These are phyloP conservation scores for Hormaphis cornu DNA, from an alignment of 1,140 invertebrate species.

Conservation along the genomic window DNA sequence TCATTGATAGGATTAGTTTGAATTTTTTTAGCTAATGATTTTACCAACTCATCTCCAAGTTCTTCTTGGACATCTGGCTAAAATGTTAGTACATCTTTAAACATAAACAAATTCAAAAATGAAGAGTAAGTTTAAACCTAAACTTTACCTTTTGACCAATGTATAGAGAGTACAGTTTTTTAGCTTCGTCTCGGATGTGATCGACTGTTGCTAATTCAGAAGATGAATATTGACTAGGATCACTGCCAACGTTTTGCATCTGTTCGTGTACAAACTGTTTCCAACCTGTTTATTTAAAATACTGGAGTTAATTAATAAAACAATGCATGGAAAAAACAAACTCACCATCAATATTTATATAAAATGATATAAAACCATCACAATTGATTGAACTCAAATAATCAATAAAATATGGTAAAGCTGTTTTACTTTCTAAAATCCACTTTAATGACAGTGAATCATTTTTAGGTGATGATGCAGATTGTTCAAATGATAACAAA, in stretches of 20 bases:
- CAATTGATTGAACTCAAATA: slow-evolving; percentile 63
- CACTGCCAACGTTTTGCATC: slow-evolving; percentile 6
- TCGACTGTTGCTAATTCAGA: slow-evolving; percentile 20
- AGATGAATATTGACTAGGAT: slow-evolving; percentile 25
- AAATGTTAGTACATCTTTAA: not conserved
- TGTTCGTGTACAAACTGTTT: slow-evolving; percentile 28
- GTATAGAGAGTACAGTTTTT: slow-evolving; percentile 14
- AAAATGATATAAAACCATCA: slow-evolving; percentile 69
- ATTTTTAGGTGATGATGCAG: not conserved
- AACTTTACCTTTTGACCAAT: slow-evolving; percentile 21
- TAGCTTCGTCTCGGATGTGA: slow-evolving; percentile 21
- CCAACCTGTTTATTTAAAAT: slow-evolving; percentile 6
- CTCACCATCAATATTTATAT: slow-evolving; percentile 65
- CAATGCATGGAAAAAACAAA: not conserved
- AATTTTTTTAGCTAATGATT: slow-evolving; percentile 46
- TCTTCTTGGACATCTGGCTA: slow-evolving; percentile 15
- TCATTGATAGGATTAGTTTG: slow-evolving; percentile 55
- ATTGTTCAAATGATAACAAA: slow-evolving; percentile 25
- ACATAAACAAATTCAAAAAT: not conserved
- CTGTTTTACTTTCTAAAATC: slow-evolving; percentile 70
- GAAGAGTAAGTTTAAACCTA: not conserved
- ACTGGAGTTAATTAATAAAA: not conserved
- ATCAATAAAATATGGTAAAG: slow-evolving; percentile 72
- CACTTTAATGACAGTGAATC: slow-evolving; percentile 52
- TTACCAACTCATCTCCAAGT: slow-evolving; percentile 9